Conservation (phyloP, 2,113 vertebrate genomes). For the Budorcas taxicolor region DNA sequence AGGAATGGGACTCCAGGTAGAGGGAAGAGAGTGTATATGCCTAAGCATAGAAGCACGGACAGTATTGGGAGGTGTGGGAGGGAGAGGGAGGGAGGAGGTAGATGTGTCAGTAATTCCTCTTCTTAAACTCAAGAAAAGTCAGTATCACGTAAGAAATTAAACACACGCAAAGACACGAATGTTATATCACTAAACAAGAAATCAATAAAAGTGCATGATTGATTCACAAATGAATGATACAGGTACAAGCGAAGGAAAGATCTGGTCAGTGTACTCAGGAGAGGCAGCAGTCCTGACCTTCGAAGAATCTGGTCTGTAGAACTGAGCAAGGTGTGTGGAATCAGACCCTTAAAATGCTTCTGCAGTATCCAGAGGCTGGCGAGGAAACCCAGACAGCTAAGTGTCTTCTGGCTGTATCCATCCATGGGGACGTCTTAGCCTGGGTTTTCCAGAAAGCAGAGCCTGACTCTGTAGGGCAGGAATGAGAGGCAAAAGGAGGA, state of each 20-base stretch:
- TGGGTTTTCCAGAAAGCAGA: background rate
- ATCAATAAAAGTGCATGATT: background rate
- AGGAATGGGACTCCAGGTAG: background rate
- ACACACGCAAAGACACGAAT: background rate
- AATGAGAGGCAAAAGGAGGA: background rate
- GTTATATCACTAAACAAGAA: background rate
- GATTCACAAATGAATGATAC: background rate
- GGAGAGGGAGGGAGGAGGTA: background rate
- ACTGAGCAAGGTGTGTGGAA: background rate
- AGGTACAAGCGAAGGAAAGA: background rate
- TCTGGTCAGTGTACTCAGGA: background rate
- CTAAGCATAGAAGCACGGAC: background rate
- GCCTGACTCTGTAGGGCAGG: background rate
- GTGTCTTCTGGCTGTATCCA: background rate
- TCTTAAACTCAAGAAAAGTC: constrained; percentile 38
- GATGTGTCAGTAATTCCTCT: background rate
- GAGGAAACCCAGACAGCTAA: background rate
- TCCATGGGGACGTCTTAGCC: background rate
- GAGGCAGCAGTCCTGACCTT: background rate
- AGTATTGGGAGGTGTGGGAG: background rate
- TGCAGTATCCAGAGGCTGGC: background rate
- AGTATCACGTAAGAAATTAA: background rate
- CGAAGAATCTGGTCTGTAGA: background rate
- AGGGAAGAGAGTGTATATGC: background rate
- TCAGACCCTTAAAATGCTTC: constrained; percentile 3